Evolutionary conservation across 2,888 invertebrate genomes (phyloP).

Genomic region (Anaspis maculata): DNA sequence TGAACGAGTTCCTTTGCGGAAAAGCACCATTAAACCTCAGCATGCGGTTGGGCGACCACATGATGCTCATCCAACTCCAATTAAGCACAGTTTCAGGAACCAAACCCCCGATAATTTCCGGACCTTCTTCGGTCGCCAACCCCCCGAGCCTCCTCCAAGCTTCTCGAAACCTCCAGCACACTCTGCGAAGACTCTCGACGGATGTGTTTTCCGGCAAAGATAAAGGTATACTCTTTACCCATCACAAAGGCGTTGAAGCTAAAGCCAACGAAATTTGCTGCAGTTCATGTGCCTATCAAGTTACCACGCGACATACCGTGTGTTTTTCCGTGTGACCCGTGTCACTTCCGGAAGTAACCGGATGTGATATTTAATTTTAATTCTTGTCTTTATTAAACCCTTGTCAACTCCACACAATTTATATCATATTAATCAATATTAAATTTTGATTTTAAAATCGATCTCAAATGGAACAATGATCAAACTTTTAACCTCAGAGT

Average conservation of each 20-base stretch:
- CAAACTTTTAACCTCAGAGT: no score
- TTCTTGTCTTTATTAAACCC: no score
- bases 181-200: conserved; percentile 79
- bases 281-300: no score
- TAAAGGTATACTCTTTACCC: conserved; percentile 27
- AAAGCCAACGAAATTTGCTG: no score
- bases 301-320: no score
- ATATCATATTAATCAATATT: no score
- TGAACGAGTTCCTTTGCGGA: conserved; percentile 92
- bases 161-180: conserved; percentile 85
- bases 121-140: conserved; percentile 39
- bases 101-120: conserved; percentile 13
- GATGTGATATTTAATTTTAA: no score
- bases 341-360: no score
- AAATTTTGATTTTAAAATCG: no score
- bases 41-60: conserved; percentile 92
- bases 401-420: no score
- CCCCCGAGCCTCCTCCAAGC: conserved; percentile 69
- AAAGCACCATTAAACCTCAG: conserved; percentile 90
- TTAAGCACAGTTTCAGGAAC: conserved; percentile 71
- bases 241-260: conserved; percentile 2
- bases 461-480: no score
- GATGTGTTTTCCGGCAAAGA: conserved; percentile 67
- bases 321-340: no score
- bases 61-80: conserved; percentile 95